These are phyloP conservation scores for Gambusia yucatana DNA, from an alignment of 2,797 vertebrate species.

Conservation along the genomic window DNA sequence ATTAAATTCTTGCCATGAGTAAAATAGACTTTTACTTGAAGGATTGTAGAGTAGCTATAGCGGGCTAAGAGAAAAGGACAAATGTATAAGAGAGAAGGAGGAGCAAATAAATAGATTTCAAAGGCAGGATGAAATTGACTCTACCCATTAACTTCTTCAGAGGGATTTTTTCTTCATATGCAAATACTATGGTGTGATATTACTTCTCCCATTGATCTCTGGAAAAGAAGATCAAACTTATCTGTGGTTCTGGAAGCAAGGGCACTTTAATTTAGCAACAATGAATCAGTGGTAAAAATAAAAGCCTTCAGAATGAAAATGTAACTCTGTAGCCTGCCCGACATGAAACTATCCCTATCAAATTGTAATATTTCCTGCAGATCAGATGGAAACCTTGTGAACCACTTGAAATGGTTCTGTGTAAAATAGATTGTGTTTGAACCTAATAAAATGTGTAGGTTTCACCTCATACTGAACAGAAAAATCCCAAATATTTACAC, in stretches of 20 bases:
- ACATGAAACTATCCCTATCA: constrained; percentile 28
- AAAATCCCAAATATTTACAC: constrained; percentile 9
- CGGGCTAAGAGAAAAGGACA: constrained; percentile 59
- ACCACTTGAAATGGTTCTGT: not conserved
- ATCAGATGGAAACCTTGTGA: constrained; percentile 22
- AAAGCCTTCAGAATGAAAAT: constrained; percentile 41
- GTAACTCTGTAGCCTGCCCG: constrained; percentile 15
- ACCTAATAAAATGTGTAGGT: constrained; percentile 18
- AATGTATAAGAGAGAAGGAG: constrained; percentile 51
- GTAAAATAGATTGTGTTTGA: not conserved
- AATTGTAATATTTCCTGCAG: constrained; percentile 50
- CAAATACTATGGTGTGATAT: constrained; percentile 61
- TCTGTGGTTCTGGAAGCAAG: constrained; percentile 60
- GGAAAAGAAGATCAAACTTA: constrained; percentile 63
- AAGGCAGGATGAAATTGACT: constrained; percentile 70
- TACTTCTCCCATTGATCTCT: constrained; percentile 56
- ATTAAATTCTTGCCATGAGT: constrained; percentile 77
- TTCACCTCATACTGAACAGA: constrained; percentile 19
- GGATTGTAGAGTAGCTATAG: constrained; percentile 60
- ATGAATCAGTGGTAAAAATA: constrained; percentile 42
- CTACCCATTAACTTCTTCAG: constrained; percentile 65
- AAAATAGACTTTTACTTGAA: constrained; percentile 78
- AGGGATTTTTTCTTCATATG: constrained; percentile 53
- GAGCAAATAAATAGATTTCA: constrained; percentile 67
- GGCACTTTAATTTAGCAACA: constrained; percentile 50